These are phyloP conservation scores for Heliothis virescens DNA, from an alignment of 1,140 invertebrate species.

Conservation along the genomic window DNA sequence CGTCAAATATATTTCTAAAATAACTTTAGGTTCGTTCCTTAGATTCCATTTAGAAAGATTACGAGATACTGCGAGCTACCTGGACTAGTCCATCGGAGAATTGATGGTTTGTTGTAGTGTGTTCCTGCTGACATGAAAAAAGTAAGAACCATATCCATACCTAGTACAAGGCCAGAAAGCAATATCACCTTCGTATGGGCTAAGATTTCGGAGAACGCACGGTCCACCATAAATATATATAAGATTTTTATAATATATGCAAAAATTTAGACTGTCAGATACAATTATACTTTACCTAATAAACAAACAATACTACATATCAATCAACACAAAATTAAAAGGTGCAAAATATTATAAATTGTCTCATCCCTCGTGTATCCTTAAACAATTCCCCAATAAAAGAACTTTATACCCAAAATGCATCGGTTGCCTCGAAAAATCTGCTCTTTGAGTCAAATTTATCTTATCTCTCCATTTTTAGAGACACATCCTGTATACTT, in stretches of 20 bases:
- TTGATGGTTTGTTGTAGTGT: conserved; percentile 40
- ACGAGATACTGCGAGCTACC: conserved; percentile 12
- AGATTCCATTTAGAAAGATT: conserved; percentile 51
- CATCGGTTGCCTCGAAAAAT: neutral
- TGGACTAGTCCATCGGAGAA: conserved; percentile 16
- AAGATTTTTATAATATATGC: too few species aligned
- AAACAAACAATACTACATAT: too few species aligned
- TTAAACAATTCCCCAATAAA: neutral
- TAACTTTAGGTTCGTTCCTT: conserved; percentile 38
- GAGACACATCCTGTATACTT: neutral
- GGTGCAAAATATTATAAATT: neutral
- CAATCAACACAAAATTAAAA: too few species aligned
- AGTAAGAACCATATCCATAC: conserved; percentile 6
- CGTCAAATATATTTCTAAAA: conserved; percentile 28
- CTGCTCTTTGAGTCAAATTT: conserved; percentile 27
- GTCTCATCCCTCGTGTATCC: neutral
- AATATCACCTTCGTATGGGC: neutral
- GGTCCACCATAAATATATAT: too few species aligned
- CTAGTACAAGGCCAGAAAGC: neutral
- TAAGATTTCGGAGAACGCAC: neutral
- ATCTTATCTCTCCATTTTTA: conserved; percentile 1
- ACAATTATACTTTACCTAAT: too few species aligned
- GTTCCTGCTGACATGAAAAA: too few species aligned
- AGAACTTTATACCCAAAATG: conserved; percentile 12
- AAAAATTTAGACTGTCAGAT: too few species aligned